phyloP scores from a whole-genome alignment of 2,113 vertebrate genomes.

The Pituophis catenifer region DNA sequence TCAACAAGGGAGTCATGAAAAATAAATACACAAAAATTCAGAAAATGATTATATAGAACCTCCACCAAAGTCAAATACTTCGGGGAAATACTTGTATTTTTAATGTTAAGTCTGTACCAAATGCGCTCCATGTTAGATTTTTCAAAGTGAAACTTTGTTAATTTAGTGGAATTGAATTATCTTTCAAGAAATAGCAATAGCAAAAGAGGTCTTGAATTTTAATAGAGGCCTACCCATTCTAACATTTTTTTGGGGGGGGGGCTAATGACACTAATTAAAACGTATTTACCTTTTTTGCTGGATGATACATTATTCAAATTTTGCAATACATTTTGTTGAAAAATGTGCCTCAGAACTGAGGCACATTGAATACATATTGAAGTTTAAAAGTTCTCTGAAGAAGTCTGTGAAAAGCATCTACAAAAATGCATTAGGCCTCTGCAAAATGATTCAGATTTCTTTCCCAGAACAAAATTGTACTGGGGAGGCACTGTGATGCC shows the following conservation, averaged over 20 bases:
- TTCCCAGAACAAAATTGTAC: background rate
- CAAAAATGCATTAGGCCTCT: background rate
- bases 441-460: background rate
- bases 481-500: background rate
- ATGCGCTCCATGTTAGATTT: background rate
- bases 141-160: background rate
- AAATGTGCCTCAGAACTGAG: background rate
- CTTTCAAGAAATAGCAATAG: background rate
- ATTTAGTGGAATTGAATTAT: background rate
- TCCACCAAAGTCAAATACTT: background rate
- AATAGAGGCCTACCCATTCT: background rate
- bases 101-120: background rate
- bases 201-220: background rate
- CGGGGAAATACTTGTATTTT: background rate
- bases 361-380: background rate
- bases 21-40: background rate
- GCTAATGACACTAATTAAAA: background rate
- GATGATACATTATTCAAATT: background rate
- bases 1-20: conserved; percentile 15
- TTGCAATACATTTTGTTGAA: background rate
- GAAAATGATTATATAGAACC: background rate
- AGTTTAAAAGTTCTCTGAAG: background rate
- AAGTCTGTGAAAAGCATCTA: background rate
- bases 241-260: background rate
- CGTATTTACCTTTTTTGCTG: background rate